Percentiles rank a stretch among this genome's conserved stretches.
Evolutionary conservation across 2,797 vertebrate genomes (phyloP).

Genomic region (Threskiornis aethiopicus): DNA sequence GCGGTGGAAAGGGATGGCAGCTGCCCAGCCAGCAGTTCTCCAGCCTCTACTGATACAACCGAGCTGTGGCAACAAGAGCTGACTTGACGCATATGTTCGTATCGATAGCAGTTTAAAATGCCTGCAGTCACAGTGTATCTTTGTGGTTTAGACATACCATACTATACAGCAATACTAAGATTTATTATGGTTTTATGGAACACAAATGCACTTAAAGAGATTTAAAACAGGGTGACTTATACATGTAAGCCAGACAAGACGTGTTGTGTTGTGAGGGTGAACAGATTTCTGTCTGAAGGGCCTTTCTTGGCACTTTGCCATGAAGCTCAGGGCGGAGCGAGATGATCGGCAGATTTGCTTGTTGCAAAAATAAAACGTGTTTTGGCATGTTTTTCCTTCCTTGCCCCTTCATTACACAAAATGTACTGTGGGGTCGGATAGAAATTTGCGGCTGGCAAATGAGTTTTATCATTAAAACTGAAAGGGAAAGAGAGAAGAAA

Average conservation of each 20-base stretch:
- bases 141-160: neutral
- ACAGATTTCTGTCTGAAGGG: neutral
- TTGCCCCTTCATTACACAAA: neutral
- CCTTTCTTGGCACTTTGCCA: neutral
- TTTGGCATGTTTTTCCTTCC: neutral
- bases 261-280: neutral
- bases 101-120: neutral
- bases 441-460: neutral
- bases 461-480: neutral
- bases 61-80: neutral
- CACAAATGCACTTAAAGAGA: neutral
- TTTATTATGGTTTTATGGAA: neutral
- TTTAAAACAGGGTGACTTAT: neutral
- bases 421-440: neutral
- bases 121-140: neutral
- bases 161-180: neutral
- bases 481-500: neutral
- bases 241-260: neutral
- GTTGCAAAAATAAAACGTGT: neutral
- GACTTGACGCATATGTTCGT: accelerated
- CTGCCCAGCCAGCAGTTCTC: neutral
- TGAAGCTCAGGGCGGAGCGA: neutral
- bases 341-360: neutral
- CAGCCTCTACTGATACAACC: neutral
- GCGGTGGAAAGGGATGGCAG: neutral